Percentiles rank a stretch among this genome's conserved stretches.
Conservation (phyloP, 2,797 vertebrate genomes). For the Danio aesculapii region DNA sequence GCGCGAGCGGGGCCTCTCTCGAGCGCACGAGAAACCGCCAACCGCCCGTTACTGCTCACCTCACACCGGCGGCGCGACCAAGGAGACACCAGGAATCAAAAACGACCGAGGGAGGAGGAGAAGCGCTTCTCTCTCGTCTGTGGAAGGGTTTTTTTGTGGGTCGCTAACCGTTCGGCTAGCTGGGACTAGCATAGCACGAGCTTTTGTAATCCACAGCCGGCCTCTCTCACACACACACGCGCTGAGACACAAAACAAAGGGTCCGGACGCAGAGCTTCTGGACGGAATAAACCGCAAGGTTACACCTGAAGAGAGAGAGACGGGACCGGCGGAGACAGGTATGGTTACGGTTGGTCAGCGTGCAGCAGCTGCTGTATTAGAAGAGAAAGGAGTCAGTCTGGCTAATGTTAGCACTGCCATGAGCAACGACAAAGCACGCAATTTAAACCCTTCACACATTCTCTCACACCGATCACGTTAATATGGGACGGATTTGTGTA, state of each 20-base stretch:
- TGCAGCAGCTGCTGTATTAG: neutral
- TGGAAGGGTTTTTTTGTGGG: slow-evolving; percentile 64
- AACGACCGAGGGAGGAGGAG: slow-evolving; percentile 23
- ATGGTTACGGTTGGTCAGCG: slow-evolving; percentile 47
- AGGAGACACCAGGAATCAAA: slow-evolving; percentile 21
- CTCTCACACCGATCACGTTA: neutral
- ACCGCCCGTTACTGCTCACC: slow-evolving; percentile 56
- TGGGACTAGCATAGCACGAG: slow-evolving; percentile 72
- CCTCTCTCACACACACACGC: slow-evolving; percentile 61
- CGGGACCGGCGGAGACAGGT: slow-evolving; percentile 78
- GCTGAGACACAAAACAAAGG: slow-evolving; percentile 55
- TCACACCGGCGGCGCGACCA: slow-evolving; percentile 43
- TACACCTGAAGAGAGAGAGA: slow-evolving; percentile 53
- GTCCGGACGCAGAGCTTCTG: slow-evolving; percentile 58
- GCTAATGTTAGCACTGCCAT: slow-evolving; percentile 40
- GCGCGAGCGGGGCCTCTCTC: slow-evolving; percentile 82
- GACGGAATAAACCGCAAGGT: slow-evolving; percentile 26
- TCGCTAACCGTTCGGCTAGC: slow-evolving; percentile 66
- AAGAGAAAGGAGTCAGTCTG: neutral
- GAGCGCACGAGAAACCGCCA: slow-evolving; percentile 67
- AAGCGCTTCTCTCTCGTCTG: slow-evolving; percentile 59
- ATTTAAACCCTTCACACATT: neutral
- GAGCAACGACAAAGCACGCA: slow-evolving; percentile 24
- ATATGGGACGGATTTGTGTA: neutral
- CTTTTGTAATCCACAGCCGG: slow-evolving; percentile 82